A percentile compares a stretch with the other conserved stretches of the same genome.
Conservation (phyloP, 2,888 invertebrate species). For the Melanostoma scalare region DNA sequence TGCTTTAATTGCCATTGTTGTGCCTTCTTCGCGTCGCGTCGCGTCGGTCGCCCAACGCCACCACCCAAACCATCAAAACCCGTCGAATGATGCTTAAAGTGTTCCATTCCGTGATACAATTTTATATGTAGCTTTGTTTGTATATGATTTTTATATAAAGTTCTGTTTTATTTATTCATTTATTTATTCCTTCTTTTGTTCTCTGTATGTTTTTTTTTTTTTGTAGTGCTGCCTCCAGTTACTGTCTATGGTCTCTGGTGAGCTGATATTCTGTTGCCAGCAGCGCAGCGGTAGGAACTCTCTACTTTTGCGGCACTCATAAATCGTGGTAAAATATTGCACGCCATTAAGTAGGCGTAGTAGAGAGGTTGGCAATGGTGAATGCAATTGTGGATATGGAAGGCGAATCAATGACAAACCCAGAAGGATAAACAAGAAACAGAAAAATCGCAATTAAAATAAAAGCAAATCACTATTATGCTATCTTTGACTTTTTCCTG, state of each 20-base stretch:
- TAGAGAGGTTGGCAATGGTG: background rate
- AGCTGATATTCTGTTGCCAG: background rate
- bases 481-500: constrained; percentile 43
- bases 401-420: constrained; percentile 17
- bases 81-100: constrained; percentile 18
- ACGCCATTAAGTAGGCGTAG: constrained; percentile 39
- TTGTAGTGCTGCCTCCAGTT: constrained; percentile 9
- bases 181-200: background rate
- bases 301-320: constrained; percentile 41
- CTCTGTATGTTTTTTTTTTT: background rate
- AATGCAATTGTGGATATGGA: background rate
- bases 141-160: background rate
- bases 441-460: constrained; percentile 45
- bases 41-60: too few species aligned
- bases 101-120: constrained; percentile 13
- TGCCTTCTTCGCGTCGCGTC: background rate
- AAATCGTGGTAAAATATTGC: constrained; percentile 60
- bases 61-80: background rate
- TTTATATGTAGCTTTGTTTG: too few species aligned
- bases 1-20: constrained; percentile 20
- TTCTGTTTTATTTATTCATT: constrained; percentile 11
- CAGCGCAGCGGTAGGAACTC: background rate
- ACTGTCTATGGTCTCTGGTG: background rate
- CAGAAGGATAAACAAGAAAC: constrained; percentile 29
- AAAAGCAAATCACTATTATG: constrained; percentile 43